Evolutionary conservation across 2,797 vertebrate genomes (phyloP).

Genomic region (Aeoliscus strigatus): DNA sequence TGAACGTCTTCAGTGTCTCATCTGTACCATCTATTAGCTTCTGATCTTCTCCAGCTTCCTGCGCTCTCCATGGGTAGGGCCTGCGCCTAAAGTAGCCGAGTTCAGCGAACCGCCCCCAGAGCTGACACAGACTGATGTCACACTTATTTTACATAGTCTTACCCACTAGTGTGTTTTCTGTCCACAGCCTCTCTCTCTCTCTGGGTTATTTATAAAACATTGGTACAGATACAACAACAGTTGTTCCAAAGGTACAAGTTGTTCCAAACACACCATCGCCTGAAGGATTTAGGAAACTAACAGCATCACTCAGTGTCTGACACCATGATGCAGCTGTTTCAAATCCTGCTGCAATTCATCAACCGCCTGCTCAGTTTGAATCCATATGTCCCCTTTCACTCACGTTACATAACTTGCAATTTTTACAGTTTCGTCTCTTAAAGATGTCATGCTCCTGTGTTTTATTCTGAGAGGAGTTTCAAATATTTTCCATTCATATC

Average conservation of each 20-base stretch:
- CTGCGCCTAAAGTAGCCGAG: constrained; percentile 57
- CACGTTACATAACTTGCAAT: too few relatives aligned
- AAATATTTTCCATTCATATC: too few relatives aligned
- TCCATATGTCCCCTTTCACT: neutral
- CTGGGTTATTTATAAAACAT: constrained; percentile 57
- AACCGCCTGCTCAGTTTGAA: neutral
- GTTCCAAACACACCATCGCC: constrained; percentile 41
- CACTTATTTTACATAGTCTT: constrained; percentile 51
- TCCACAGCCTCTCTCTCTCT: constrained; percentile 24
- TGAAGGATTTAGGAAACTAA: constrained; percentile 39
- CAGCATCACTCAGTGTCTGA: constrained; percentile 34
- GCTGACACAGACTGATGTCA: constrained; percentile 59
- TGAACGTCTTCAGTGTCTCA: neutral
- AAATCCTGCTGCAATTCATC: constrained; percentile 22
- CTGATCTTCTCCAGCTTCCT: constrained; percentile 33
- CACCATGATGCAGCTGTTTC: constrained; percentile 9
- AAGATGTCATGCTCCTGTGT: too few relatives aligned
- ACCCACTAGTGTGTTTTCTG: constrained; percentile 39
- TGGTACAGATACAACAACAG: constrained; percentile 43
- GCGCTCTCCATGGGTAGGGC: constrained; percentile 12
- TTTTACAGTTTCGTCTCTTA: too few relatives aligned
- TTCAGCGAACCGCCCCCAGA: constrained; percentile 56
- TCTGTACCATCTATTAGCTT: constrained; percentile 8
- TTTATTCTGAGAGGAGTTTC: neutral
- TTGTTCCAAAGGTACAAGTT: constrained; percentile 54